Base-by-base conservation (phyloP, 2,888 invertebrate species). In the Drosophila quasianomalipes region DNA sequence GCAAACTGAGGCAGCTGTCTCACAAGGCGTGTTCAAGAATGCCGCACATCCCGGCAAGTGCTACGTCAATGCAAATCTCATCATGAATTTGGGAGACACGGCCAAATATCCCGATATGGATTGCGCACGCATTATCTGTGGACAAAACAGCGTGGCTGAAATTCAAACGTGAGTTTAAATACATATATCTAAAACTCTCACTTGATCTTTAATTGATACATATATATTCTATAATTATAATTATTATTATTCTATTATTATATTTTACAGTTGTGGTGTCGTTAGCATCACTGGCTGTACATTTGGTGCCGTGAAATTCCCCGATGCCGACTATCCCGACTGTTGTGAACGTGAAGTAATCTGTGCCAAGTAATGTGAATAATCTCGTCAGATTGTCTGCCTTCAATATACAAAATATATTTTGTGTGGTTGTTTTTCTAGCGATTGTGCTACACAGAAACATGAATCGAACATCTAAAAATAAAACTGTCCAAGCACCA, bases 41-140 rank as follows among this genome's bases (percentile, higher is more conserved):
- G 51, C 64, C n/a, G 71, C 70, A 0, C 55, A 91, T 70, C 91
- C 91, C 0, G 85, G 83, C 39, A 91, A 91, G 57, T 91, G 91
- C 62, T 73, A 69, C 4, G 44, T 91, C 3, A 62, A 65, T 1
- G 35, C 53, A 1, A 30, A 74, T 39, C 26, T 83, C 5, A 71
- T 87, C 12, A 22, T 87, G 14, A 70, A 44, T 12, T 22, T 68
- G 1, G 83, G 82, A 1, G 59, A 83, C 1, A 2, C 0, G 0
- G 68, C 66, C 30, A 75, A 60, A 19, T 49, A 77, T 63, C 80
- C 85, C 0, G 31, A 60, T 0, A 44, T 31, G 30, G 54, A 47
- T 0, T 90, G 90, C 52, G 82, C 73, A 0, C 68, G 74, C 6
- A 74, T 91, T 10, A 28, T 68, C 0, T 91, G 90, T 51, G 44